Base-by-base conservation (phyloP, 2,797 vertebrate species). In the Syngnathus rostellatus region DNA sequence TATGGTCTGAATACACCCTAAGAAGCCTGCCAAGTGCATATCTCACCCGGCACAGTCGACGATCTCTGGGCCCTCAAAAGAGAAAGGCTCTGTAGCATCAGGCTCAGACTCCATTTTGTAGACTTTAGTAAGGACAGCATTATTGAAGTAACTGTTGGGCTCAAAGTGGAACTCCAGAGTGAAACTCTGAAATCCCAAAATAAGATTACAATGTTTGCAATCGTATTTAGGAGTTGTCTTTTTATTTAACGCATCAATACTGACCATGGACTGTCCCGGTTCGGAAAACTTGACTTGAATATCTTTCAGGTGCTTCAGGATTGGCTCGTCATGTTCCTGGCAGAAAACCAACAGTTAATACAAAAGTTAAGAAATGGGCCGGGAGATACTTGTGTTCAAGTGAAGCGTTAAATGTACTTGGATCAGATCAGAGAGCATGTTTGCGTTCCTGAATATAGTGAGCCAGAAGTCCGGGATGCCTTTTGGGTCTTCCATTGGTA, bases 401-500 rank as follows among this genome's bases (percentile, higher is more conserved):
- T 25, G 43, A 51, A 53, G 2, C 21, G 37, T 62, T 6, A 62
- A 21, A 48, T 17, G 48, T 71, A 91, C 94, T 92, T 98, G 94
- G 46, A 99, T 88, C 87, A 97, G 88, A 83, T 98, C 95, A 68
- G 93, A 94, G 71, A 98, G 91, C 94, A 99, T 95, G 77, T 97
- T 95, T 83, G 96, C 94, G 7, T 94, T 96, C 84, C 93, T 95
- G 80, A 99, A 98, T 83, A 98, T 94, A 66, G 95, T 97, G 61
- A 98, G 94, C 97, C 97, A 99, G 86, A 99, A 99, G 73, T 97
- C 97, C 0, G 97, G 97, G 70, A 99, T 94, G 79, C 97, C 97
- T 87, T 91, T 97, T 40, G 92, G 87, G 68, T 91, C 91, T 63
- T 90, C 87, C 68, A 91, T 91, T 68, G 91, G 88, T 0, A 79